Base-by-base conservation (phyloP, 2,113 vertebrate genomes). In the Anguilla rostrata region DNA sequence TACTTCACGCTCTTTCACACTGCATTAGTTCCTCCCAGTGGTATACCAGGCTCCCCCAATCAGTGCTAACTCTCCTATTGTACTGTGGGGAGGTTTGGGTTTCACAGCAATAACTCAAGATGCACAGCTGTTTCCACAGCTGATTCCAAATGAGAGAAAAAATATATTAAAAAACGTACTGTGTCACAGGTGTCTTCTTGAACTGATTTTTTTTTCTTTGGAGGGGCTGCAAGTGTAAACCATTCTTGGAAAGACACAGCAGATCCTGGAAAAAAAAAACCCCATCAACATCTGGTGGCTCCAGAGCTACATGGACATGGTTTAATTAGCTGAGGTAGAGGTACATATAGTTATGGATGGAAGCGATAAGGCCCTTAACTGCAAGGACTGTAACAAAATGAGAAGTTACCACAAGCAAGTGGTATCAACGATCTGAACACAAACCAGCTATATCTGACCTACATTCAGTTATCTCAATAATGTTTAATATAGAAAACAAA, bases 321-420 rank as follows among this genome's bases (percentile, higher is more conserved):
- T 90, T 90, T 81, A 29, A 91, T 91, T 90, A 92, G 40, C 86
- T 91, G 89, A 91, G 78, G 87, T 84, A 83, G 43, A 5, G 9
- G 49, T 91, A 91, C 90, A 92, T 92, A 91, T 87, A 85, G 87
- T 86, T 89, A 85, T 85, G 89, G 81, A 82, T 88, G 87, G 91
- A 91, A 86, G 85, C 56, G 91, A 90, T 92, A 88, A 89, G 86
- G 86, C 82, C 85, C 83, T 87, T 84, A 75, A 88, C 83, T 83
- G 90, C 88, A 90, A 60, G 89, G 89, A 87, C 83, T 86, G 46
- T 89, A 82, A 90, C 82, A 90, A 84, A 90, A 81, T 40, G 88
- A 75, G 75, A 49, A 60, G 89, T 90, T 90, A 90, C 88, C 91
- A 63, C 84, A 84, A 63, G 75, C 79, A 66, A 49, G 90, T 91